Percentiles rank a stretch among this genome's conserved stretches.
phyloP scores from a whole-genome alignment of 2,113 vertebrate species.

The Ophthalmotilapia sp. region DNA sequence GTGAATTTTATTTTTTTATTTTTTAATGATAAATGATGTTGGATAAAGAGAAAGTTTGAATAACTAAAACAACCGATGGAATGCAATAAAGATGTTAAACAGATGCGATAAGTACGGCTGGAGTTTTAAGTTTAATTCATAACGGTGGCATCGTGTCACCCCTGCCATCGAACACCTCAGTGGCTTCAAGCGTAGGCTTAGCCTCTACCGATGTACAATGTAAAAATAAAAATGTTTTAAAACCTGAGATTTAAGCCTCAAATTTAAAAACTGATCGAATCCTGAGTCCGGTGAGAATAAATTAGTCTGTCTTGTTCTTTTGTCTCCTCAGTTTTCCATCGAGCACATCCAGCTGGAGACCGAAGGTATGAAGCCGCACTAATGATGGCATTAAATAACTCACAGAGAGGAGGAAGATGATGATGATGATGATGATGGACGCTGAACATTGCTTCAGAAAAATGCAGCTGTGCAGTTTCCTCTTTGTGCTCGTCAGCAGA shows the following conservation, averaged over 20 bases:
- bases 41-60: background rate
- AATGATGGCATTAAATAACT: background rate
- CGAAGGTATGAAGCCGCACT: slow-evolving; percentile 70
- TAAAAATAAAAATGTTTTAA: background rate
- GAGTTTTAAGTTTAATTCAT: background rate
- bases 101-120: background rate
- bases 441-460: background rate
- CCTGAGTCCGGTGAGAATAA: background rate
- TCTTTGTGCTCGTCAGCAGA: background rate
- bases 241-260: background rate
- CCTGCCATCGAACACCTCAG: background rate
- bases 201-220: background rate
- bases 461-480: background rate
- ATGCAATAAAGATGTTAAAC: background rate
- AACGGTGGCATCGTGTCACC: background rate
- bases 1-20: background rate
- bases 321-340: slow-evolving; percentile 81
- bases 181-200: background rate
- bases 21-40: background rate
- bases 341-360: slow-evolving; percentile 88
- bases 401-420: background rate
- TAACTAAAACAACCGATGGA: background rate
- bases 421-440: background rate
- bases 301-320: background rate
- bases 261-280: background rate